Evolutionary conservation across 2,888 invertebrate genomes (phyloP).

Genomic region (Acholoe squamosa): DNA sequence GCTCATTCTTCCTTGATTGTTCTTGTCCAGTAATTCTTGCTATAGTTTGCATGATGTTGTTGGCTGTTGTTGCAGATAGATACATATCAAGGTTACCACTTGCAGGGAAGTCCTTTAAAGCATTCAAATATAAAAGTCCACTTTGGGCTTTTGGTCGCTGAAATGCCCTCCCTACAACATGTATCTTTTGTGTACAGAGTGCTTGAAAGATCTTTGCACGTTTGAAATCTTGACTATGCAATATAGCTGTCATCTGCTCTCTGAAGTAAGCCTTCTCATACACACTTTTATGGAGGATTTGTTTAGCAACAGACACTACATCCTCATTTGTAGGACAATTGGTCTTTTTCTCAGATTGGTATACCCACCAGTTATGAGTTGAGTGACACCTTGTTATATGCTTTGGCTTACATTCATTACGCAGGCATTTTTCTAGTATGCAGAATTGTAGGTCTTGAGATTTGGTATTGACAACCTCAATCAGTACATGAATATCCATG

Average conservation of each 20-base stretch:
- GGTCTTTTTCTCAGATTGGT: neutral
- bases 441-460: neutral
- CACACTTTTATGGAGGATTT: slow-evolving; percentile 25
- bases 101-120: neutral
- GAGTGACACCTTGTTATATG: neutral
- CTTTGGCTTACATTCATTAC: slow-evolving; percentile 1
- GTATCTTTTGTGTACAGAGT: neutral
- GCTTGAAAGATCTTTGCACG: neutral
- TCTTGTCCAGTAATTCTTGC: neutral
- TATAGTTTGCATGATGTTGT: neutral
- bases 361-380: slow-evolving; percentile 16
- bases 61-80: neutral
- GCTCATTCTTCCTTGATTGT: neutral
- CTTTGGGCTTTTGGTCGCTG: neutral
- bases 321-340: neutral
- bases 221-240: neutral
- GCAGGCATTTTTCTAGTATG: neutral
- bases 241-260: neutral
- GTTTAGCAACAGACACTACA: slow-evolving; percentile 26
- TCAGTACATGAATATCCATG: slow-evolving; percentile 29
- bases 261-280: slow-evolving; percentile 23
- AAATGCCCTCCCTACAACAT: slow-evolving; percentile 9
- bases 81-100: neutral
- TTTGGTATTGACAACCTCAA: slow-evolving; percentile 42
- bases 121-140: slow-evolving; percentile 16